These are phyloP conservation scores for Nasonia giraulti DNA, from an alignment of 1,140 invertebrate species.

Conservation along the genomic window DNA sequence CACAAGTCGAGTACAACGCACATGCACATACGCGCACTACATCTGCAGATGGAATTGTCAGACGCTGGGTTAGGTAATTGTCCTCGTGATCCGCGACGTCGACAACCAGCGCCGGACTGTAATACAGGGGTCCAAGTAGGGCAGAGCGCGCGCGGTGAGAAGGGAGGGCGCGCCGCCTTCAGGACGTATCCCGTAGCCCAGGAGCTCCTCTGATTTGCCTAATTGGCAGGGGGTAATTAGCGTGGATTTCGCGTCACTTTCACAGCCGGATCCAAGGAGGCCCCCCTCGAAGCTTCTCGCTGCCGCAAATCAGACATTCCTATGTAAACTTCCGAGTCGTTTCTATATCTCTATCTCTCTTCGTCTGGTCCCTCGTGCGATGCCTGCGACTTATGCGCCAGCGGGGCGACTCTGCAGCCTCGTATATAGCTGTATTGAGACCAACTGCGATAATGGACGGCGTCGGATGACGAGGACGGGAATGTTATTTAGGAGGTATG, in stretches of 20 bases:
- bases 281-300: constrained; percentile 28
- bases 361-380: constrained; percentile 21
- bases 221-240: constrained; percentile 66
- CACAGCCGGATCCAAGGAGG: constrained; percentile 47
- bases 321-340: constrained; percentile 66
- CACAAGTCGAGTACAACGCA: background rate
- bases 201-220: constrained; percentile 56
- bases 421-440: background rate
- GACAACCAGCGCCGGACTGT: background rate
- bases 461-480: background rate
- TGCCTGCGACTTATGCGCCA: constrained; percentile 49
- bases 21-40: background rate
- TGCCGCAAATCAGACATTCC: constrained; percentile 66
- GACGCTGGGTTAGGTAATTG: constrained; percentile 31
- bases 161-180: background rate
- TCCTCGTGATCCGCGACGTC: constrained; percentile 35
- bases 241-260: constrained; percentile 62
- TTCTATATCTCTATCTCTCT: constrained; percentile 34
- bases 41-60: constrained; percentile 29
- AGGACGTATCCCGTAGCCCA: constrained; percentile 13
- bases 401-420: background rate
- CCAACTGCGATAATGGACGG: constrained; percentile 33
- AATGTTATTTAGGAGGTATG: constrained; percentile 37
- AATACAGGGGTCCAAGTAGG: background rate
- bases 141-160: background rate